Evolutionary conservation across 2,888 invertebrate species (phyloP).

Genomic region (Leptopilina syphax): DNA sequence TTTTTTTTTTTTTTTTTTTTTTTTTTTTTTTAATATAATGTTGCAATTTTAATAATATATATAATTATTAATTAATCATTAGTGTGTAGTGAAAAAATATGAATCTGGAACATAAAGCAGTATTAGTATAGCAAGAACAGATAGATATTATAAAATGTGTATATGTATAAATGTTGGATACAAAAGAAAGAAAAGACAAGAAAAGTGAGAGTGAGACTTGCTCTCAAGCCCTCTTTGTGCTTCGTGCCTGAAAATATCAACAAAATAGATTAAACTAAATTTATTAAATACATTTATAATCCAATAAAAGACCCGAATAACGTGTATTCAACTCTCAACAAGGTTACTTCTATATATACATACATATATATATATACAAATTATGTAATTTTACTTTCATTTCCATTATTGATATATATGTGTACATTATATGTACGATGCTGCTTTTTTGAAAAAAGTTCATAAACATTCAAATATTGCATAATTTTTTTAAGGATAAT

Average conservation of each 20-base stretch:
- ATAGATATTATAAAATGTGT: not conserved
- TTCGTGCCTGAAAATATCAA: slow-evolving; percentile 5
- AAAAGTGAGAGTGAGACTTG: slow-evolving; percentile 3
- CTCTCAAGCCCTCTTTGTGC: slow-evolving; percentile 17
- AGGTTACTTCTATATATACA: slow-evolving; percentile 12
- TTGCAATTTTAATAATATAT: too few species aligned
- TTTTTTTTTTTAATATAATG: too few species aligned
- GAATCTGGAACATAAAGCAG: slow-evolving; percentile 20
- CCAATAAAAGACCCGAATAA: not conserved
- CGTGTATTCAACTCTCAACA: slow-evolving; percentile 15
- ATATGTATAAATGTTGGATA: not conserved
- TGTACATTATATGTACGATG: too few species aligned
- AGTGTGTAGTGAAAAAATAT: not conserved
- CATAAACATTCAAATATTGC: too few species aligned
- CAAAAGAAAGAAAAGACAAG: not conserved
- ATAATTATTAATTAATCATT: too few species aligned
- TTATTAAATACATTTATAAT: not conserved
- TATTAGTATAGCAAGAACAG: not conserved
- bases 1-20: too few species aligned
- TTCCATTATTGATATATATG: not conserved
- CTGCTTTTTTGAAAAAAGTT: not conserved
- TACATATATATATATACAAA: slow-evolving; percentile 6
- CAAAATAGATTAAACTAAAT: slow-evolving; percentile 5
- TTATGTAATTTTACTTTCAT: slow-evolving; percentile 5
- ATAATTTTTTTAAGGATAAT: not conserved